Base-by-base conservation (phyloP, 2,797 vertebrate genomes). In the Potorous gilbertii region DNA sequence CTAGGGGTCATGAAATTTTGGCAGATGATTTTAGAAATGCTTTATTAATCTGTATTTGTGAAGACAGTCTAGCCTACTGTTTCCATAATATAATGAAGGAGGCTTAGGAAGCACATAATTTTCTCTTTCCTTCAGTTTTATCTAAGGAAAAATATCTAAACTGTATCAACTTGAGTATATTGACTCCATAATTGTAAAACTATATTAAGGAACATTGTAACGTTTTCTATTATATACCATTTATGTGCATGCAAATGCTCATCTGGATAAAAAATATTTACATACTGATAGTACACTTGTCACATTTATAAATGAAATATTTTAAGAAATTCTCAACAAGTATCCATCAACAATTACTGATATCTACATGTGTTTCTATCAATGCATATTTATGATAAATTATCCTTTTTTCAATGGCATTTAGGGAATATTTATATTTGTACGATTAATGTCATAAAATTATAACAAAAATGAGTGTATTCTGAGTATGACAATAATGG, bases 11-110 rank as follows among this genome's bases (percentile, higher is more conserved):
- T 81, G 0, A 81, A 95, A 95, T 92, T 10, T 0, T 12, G 93
- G 54, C 11, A 55, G 31, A 90, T 0, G 59, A 89, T 50, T 90
- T 96, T 93, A 94, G 4, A 97, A 54, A 87, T 14, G n/a, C 28
- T 95, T 93, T 93, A 40, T 55, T 1, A 24, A 96, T 93, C 90
- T 96, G 13, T 9, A 94, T 93, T 55, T 66, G 29, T 56, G 56
- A 94, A 4, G 24, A 50, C 95, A 96, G 54, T 12, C 94, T 93
- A n/a, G 92, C 55, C 74, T 90, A 50, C 50, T 66, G 92, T 94
- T 94, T 92, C 92, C 28, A 87, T n/a, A 90, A 28, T 2, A 87
- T 74, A 29, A 16, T 92, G 93, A 91, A 50, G 91, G 93, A 54
- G 1, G 55, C 81, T 1, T 54, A 92, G 46, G 94, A 2, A 96